Evolutionary conservation across 2,888 invertebrate genomes (phyloP).

Genomic region (Cacoxenus indagator): DNA sequence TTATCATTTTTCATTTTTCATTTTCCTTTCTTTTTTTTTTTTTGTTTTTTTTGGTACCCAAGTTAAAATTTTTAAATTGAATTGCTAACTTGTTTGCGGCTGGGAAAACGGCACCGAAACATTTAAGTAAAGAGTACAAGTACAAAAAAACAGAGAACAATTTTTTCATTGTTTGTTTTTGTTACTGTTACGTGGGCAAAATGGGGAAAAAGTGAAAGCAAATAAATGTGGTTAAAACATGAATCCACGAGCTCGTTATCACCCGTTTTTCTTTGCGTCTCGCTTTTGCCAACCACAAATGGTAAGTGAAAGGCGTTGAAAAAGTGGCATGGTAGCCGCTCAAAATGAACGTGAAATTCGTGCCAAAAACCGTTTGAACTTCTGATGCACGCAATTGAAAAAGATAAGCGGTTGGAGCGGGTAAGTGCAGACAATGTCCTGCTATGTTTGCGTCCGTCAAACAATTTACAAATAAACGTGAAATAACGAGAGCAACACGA

Average conservation of each 20-base stretch:
- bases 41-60: constrained; percentile 40
- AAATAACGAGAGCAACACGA: constrained; percentile 33
- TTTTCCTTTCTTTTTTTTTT: neutral
- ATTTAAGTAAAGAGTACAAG: neutral
- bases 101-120: neutral
- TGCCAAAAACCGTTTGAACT: constrained; percentile 18
- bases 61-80: constrained; percentile 47
- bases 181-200: neutral
- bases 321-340: neutral
- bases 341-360: constrained; percentile 54
- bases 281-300: neutral
- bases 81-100: constrained; percentile 47
- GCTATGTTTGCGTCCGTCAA: constrained; percentile 55
- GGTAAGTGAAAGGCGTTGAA: neutral
- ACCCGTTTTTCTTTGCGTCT: constrained; percentile 50
- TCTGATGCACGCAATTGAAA: neutral
- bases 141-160: neutral
- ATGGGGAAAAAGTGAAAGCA: constrained; percentile 20
- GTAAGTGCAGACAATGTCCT: constrained; percentile 6
- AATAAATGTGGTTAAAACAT: constrained; percentile 63
- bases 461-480: constrained; percentile 58
- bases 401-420: constrained; percentile 18
- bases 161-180: constrained; percentile 22
- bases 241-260: constrained; percentile 57
- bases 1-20: neutral